phyloP scores from a whole-genome alignment of 2,888 invertebrate genomes.

The Macrosoma leucophasiata region DNA sequence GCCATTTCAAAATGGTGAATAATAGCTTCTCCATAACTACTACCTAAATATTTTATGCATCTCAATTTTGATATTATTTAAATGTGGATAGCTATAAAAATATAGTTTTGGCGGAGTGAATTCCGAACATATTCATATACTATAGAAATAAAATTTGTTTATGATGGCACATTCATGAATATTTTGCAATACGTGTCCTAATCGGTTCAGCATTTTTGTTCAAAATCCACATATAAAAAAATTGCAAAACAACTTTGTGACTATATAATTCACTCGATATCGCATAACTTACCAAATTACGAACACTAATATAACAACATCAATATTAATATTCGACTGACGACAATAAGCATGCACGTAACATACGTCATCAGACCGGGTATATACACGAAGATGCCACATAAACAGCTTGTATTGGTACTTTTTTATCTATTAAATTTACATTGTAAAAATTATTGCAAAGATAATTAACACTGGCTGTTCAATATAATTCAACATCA shows the following conservation, averaged over 20 bases:
- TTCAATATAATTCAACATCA: conserved; percentile 37
- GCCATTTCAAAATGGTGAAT: too few species aligned
- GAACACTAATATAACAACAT: too few species aligned
- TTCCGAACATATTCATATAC: conserved; percentile 39
- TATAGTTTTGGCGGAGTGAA: conserved; percentile 63
- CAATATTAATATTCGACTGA: too few species aligned
- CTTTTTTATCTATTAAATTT: conserved; percentile 46
- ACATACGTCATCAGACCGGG: too few species aligned
- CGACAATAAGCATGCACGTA: too few species aligned
- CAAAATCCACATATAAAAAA: conserved; percentile 8
- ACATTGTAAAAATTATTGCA: conserved; percentile 62
- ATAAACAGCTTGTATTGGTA: conserved; percentile 45
- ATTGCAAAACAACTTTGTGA: conserved; percentile 10
- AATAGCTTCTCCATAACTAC: conserved; percentile 31
- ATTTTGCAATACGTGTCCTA: too few species aligned
- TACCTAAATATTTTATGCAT: conserved; percentile 48
- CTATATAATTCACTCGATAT: conserved; percentile 1
- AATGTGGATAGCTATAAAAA: conserved; percentile 62
- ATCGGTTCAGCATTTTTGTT: too few species aligned
- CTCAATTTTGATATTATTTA: conserved; percentile 64
- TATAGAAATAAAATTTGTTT: conserved; percentile 50
- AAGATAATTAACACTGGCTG: conserved; percentile 45
- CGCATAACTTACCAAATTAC: too few species aligned
- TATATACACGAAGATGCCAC: conserved; percentile 57
- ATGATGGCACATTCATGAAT: conserved; percentile 44